Conservation (phyloP, 37 sponge, comb jelly and placozoan species). For the Haliclona indistincta region DNA sequence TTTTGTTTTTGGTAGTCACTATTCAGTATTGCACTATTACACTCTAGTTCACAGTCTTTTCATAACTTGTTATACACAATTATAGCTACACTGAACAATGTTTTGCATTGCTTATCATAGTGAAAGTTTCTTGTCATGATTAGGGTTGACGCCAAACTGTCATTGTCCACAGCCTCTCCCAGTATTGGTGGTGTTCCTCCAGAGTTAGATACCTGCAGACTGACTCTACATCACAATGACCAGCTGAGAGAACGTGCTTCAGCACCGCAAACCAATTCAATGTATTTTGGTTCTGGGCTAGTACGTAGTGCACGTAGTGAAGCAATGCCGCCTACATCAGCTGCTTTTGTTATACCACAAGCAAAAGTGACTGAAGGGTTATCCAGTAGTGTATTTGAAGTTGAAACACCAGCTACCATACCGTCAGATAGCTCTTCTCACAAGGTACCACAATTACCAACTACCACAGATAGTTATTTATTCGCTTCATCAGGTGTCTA, state of each 20-base stretch:
- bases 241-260: background rate
- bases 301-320: background rate
- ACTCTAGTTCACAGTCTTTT: background rate
- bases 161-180: constrained; percentile 84
- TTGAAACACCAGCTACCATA: constrained; percentile 44
- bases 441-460: constrained; percentile 32
- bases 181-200: constrained; percentile 81
- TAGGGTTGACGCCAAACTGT: constrained; percentile 59
- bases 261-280: background rate
- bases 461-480: background rate
- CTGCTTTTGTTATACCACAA: constrained; percentile 19
- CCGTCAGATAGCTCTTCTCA: constrained; percentile 71
- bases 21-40: background rate
- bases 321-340: background rate
- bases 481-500: constrained; percentile 30
- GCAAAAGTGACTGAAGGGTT: constrained; percentile 56
- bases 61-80: background rate
- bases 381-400: constrained; percentile 62
- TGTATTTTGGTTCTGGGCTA: background rate
- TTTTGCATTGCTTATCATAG: background rate
- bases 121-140: background rate
- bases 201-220: constrained; percentile 54
- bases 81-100: background rate
- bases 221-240: constrained; percentile 10
- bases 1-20: background rate